These are phyloP conservation scores for Sebastes steindachneri DNA, from an alignment of 2,797 vertebrate species.

Conservation along the genomic window DNA sequence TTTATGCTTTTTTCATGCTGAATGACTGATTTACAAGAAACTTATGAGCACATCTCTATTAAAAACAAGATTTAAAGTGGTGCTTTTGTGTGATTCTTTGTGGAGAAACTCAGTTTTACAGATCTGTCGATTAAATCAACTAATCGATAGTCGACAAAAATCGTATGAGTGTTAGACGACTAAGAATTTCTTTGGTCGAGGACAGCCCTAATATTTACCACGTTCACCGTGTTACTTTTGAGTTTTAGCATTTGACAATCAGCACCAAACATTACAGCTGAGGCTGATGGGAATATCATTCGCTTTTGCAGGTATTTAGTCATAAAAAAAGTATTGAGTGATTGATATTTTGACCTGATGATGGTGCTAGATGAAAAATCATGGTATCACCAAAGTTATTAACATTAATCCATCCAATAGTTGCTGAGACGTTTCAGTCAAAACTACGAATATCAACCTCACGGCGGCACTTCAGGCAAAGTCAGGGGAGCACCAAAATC, in stretches of 20 bases:
- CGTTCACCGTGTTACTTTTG: too few relatives aligned
- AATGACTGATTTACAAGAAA: not conserved
- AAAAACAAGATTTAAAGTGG: too few relatives aligned
- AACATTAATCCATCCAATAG: not conserved
- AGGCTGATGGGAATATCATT: not conserved
- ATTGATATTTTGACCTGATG: not conserved
- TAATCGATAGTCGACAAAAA: too few relatives aligned
- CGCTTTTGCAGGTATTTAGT: not conserved
- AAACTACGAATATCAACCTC: not conserved
- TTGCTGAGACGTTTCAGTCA: not conserved
- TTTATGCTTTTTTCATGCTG: too few relatives aligned
- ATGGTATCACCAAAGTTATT: not conserved
- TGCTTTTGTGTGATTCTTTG: too few relatives aligned
- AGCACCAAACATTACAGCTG: not conserved
- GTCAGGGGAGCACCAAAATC: not conserved
- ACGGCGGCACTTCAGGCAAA: not conserved
- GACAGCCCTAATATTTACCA: too few relatives aligned
- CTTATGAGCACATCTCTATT: fast-evolving
- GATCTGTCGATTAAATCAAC: too few relatives aligned
- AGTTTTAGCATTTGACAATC: not conserved
- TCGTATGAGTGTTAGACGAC: too few relatives aligned
- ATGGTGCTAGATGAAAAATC: not conserved
- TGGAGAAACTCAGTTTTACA: too few relatives aligned
- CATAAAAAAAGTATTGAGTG: not conserved
- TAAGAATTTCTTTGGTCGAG: too few relatives aligned